Percentiles rank a stretch among this genome's conserved stretches.
Conservation (phyloP, 2,113 vertebrate species). For the Oreotrochilus melanogaster region DNA sequence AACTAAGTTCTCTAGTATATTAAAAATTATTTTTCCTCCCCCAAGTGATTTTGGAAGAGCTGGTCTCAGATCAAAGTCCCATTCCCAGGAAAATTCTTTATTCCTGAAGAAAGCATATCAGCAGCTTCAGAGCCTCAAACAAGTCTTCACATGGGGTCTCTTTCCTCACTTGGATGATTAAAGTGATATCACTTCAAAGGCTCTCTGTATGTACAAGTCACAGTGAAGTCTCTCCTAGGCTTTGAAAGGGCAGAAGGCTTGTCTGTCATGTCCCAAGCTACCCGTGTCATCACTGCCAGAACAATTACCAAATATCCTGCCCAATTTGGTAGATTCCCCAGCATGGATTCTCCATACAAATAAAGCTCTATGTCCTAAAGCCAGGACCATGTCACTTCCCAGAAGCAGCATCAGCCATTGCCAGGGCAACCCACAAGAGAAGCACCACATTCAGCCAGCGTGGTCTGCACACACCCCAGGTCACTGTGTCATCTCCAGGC, state of each 20-base stretch:
- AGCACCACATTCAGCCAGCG: background rate
- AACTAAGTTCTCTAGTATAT: background rate
- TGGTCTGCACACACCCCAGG: background rate
- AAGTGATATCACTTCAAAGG: background rate
- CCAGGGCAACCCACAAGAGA: background rate
- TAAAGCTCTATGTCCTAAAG: background rate
- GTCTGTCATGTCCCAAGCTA: background rate
- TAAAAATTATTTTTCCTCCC: background rate
- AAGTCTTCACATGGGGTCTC: background rate
- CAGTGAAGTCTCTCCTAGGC: background rate
- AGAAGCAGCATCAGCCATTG: fast-evolving
- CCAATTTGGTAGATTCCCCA: background rate
- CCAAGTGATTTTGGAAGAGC: background rate
- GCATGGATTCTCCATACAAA: background rate
- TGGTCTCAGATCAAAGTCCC: background rate
- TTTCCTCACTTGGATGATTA: background rate
- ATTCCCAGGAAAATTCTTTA: background rate
- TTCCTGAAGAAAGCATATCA: background rate
- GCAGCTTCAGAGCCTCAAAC: background rate
- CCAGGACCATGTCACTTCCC: fast-evolving
- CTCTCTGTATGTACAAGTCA: background rate
- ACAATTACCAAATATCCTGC: background rate
- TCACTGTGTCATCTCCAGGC: fast-evolving
- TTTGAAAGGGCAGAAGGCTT: background rate
- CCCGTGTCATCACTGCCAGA: background rate